These are phyloP conservation scores for Planiliza haematocheilus DNA, from an alignment of 2,113 vertebrate genomes.

Conservation along the genomic window DNA sequence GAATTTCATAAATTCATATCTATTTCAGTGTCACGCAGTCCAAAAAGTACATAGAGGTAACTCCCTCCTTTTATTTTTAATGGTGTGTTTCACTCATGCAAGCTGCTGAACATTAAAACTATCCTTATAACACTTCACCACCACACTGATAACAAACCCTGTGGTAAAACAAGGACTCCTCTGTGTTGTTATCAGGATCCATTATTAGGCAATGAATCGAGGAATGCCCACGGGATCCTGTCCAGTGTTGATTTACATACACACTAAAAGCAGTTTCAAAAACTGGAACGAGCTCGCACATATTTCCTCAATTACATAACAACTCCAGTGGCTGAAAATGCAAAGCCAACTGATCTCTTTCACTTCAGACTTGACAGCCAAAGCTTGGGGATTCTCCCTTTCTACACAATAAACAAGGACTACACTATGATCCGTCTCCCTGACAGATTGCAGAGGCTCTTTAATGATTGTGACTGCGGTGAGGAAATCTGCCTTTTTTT, in stretches of 20 bases:
- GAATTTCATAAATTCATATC: too few relatives aligned
- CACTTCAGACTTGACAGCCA: constrained; percentile 49
- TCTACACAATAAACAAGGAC: constrained; percentile 45
- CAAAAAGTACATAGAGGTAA: neutral
- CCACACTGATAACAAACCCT: neutral
- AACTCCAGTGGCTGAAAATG: constrained; percentile 27
- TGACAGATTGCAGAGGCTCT: constrained; percentile 16
- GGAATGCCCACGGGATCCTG: constrained; percentile 11
- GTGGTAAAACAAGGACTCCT: constrained; percentile 4
- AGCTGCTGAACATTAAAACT: neutral
- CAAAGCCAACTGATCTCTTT: constrained; percentile 48
- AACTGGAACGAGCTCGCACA: neutral
- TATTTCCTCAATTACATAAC: constrained; percentile 60
- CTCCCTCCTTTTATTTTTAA: too few relatives aligned
- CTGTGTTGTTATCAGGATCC: constrained; percentile 12
- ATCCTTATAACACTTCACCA: neutral
- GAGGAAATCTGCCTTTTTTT: neutral
- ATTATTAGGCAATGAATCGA: constrained; percentile 26
- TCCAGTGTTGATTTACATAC: constrained; percentile 51
- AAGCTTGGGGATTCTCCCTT: constrained; percentile 42
- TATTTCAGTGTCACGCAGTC: neutral
- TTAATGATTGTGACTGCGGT: neutral
- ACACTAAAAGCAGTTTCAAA: constrained; percentile 36
- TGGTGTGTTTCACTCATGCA: too few relatives aligned
- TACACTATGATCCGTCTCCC: neutral